These are phyloP conservation scores for Zoanthus sansibaricus DNA, from an alignment of 92 coral and sea anemone genomes.

Conservation along the genomic window DNA sequence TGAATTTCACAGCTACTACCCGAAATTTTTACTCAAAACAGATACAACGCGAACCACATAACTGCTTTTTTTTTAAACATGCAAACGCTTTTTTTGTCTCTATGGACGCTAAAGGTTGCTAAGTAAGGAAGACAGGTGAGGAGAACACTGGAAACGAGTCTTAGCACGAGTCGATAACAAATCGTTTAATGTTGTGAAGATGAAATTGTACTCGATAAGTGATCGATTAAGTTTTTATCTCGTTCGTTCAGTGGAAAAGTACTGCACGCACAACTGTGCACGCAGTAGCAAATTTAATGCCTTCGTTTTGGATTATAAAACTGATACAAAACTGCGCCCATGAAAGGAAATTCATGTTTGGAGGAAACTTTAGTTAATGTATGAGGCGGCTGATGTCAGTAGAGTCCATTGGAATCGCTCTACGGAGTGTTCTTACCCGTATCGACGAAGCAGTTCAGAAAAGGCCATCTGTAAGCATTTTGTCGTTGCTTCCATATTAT, in stretches of 20 bases:
- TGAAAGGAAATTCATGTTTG: background rate
- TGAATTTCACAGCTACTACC: background rate
- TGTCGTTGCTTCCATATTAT: background rate
- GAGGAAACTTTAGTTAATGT: conserved; percentile 15
- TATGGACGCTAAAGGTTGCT: conserved; percentile 38
- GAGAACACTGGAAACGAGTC: conserved; percentile 17
- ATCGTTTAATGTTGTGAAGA: background rate
- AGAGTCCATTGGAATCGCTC: conserved; percentile 81
- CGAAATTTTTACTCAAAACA: background rate
- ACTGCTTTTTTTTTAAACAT: background rate
- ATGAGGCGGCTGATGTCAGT: conserved; percentile 80
- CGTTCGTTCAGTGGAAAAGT: background rate
- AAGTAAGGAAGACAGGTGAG: background rate
- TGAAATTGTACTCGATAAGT: background rate
- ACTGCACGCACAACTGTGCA: background rate
- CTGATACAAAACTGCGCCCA: background rate
- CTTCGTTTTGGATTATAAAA: background rate
- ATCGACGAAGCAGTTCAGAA: conserved; percentile 80
- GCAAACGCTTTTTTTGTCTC: background rate
- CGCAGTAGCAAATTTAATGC: background rate
- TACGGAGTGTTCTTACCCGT: conserved; percentile 73
- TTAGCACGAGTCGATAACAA: background rate
- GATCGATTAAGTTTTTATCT: background rate
- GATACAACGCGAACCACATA: background rate
- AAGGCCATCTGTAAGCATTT: conserved; percentile 60